Evolutionary conservation across 2,113 vertebrate species (phyloP).

Genomic region (Merops nubicus): DNA sequence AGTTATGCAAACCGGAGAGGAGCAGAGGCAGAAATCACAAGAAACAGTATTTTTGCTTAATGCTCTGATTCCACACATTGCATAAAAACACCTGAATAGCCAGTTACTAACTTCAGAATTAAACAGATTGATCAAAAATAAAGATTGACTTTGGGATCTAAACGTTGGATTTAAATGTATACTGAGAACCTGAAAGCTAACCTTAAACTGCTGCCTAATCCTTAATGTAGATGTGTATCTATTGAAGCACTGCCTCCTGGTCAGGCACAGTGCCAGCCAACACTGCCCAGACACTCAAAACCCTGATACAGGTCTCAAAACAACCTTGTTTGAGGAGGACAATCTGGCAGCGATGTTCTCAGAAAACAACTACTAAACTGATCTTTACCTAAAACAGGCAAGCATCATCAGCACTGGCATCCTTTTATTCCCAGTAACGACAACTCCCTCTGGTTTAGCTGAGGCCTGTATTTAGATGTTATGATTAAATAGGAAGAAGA

Average conservation of each 20-base stretch:
- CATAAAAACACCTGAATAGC: neutral
- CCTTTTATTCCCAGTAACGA: neutral
- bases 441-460: neutral
- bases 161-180: fast-evolving
- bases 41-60: neutral
- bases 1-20: neutral
- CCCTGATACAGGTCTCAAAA: neutral
- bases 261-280: neutral
- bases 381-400: neutral
- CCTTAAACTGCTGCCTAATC: neutral
- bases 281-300: neutral
- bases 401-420: neutral
- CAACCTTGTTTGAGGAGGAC: neutral
- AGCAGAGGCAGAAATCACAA: neutral
- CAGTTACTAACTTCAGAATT: neutral
- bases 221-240: neutral
- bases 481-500: neutral
- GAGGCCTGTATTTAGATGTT: neutral
- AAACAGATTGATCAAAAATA: no score
- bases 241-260: neutral
- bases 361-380: neutral
- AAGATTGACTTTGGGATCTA: neutral
- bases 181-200: neutral
- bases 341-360: neutral
- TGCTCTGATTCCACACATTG: neutral